phyloP scores from a whole-genome alignment of 2,888 invertebrate species.

The Folsomia candida region DNA sequence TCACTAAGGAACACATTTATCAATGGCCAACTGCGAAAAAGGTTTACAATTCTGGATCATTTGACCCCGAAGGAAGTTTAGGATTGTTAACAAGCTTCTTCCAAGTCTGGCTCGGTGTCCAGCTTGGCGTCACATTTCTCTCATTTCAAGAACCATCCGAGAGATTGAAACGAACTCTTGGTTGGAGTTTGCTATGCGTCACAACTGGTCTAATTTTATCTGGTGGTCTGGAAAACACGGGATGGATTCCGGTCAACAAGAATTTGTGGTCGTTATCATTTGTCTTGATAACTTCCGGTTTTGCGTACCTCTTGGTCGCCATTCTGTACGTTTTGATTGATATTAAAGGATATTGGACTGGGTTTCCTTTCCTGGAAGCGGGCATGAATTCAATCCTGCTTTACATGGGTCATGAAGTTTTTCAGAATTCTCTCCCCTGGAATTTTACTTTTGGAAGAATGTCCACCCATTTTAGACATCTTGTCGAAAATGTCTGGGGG shows the following conservation, averaged over 20 bases:
- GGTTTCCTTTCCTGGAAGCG: constrained; percentile 83
- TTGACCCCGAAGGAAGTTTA: constrained; percentile 88
- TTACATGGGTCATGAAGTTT: constrained; percentile 80
- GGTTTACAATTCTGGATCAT: constrained; percentile 68
- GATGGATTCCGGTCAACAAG: constrained; percentile 75
- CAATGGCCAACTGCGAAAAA: constrained; percentile 55
- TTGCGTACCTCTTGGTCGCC: constrained; percentile 71
- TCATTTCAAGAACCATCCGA: constrained; percentile 58
- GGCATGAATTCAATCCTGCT: constrained; percentile 90
- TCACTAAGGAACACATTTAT: constrained; percentile 58
- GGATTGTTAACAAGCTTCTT: constrained; percentile 66
- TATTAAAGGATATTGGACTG: constrained; percentile 70
- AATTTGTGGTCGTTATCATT: constrained; percentile 87
- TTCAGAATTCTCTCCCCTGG: constrained; percentile 71
- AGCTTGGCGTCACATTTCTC: constrained; percentile 74
- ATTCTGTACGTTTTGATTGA: constrained; percentile 77
- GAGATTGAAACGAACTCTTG: constrained; percentile 72
- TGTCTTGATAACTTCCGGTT: constrained; percentile 74
- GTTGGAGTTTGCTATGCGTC: constrained; percentile 64
- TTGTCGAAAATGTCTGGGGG: constrained; percentile 77
- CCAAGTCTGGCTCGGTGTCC: constrained; percentile 77
- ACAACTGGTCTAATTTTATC: constrained; percentile 58
- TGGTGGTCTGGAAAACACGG: constrained; percentile 33
- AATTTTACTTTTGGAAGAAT: constrained; percentile 65
- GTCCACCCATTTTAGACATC: constrained; percentile 69